phyloP scores from a whole-genome alignment of 2,113 vertebrate species.

The Nestor notabilis region DNA sequence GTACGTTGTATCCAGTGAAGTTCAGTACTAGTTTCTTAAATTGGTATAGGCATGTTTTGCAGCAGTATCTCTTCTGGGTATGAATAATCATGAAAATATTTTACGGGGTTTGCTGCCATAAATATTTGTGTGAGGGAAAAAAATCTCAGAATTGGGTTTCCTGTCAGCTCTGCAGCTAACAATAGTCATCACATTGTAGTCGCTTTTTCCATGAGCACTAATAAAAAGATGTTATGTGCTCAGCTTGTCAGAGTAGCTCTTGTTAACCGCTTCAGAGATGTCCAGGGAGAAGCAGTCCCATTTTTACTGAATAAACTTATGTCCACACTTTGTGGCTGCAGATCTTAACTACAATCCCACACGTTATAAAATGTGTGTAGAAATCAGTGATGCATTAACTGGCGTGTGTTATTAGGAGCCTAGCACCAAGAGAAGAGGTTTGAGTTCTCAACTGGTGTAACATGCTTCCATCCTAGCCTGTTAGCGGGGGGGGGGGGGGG shows the following conservation, averaged over 20 bases:
- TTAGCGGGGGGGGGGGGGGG: no score
- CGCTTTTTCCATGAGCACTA: neutral
- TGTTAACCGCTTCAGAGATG: neutral
- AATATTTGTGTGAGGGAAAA: neutral
- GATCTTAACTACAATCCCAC: neutral
- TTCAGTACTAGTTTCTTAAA: neutral
- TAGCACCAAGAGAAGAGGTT: neutral
- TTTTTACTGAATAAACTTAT: neutral
- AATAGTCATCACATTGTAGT: neutral
- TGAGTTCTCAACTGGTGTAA: neutral
- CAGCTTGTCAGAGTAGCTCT: neutral
- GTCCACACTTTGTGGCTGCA: neutral
- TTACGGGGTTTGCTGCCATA: neutral
- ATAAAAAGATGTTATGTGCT: neutral
- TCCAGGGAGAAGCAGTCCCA: neutral
- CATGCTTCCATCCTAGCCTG: neutral
- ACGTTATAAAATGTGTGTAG: neutral
- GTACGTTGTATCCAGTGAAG: neutral
- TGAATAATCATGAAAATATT: neutral
- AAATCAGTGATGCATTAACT: neutral
- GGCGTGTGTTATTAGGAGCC: neutral
- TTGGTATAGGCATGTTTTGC: neutral
- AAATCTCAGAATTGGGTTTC: neutral
- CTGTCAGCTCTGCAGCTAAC: neutral
- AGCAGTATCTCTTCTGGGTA: neutral